These are phyloP conservation scores for Electrophaes corylata DNA, from an alignment of 2,888 invertebrate genomes.

Conservation along the genomic window DNA sequence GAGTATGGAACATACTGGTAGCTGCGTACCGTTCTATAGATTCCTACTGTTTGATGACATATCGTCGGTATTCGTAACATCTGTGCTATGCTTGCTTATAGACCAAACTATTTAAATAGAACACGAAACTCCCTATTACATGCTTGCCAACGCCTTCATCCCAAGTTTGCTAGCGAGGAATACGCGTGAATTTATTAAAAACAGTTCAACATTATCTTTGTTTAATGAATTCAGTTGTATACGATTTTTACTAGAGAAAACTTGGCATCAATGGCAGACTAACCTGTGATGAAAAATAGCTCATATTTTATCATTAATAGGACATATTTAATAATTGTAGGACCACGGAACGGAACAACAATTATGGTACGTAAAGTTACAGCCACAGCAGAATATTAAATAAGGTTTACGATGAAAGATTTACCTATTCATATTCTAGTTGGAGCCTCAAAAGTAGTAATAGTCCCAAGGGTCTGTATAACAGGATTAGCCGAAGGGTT, in stretches of 20 bases:
- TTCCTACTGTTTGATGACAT: background rate
- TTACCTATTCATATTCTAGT: constrained; percentile 4
- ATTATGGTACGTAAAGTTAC: background rate
- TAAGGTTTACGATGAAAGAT: background rate
- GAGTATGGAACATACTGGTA: background rate
- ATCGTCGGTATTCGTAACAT: background rate
- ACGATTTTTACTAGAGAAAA: background rate
- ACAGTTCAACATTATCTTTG: too few species aligned
- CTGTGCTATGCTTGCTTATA: background rate
- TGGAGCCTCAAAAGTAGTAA: constrained; percentile 25
- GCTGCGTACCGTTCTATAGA: background rate
- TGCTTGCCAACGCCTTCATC: background rate
- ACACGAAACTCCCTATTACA: too few species aligned
- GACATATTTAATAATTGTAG: background rate
- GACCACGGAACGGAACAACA: background rate
- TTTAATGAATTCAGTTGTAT: too few species aligned
- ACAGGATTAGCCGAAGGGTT: constrained; percentile 30
- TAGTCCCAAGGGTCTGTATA: constrained; percentile 35
- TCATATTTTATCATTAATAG: too few species aligned
- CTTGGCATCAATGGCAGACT: background rate
- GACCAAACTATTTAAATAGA: background rate
- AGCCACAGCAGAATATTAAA: background rate
- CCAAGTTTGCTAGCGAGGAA: background rate
- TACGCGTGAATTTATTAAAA: background rate
- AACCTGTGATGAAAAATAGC: background rate